Evolutionary conservation across 2,797 vertebrate genomes (phyloP).

Genomic region (Pangasius krempfi): DNA sequence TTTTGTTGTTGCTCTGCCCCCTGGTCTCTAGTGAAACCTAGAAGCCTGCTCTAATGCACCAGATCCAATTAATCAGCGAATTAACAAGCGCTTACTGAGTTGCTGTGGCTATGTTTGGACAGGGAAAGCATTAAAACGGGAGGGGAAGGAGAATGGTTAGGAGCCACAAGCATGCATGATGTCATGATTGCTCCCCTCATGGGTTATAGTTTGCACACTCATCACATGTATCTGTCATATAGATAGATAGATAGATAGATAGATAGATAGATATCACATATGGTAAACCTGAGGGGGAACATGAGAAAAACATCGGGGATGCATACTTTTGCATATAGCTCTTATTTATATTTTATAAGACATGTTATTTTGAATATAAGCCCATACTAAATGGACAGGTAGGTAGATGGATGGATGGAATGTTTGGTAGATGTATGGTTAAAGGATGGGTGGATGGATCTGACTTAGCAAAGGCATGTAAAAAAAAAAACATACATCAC

Average conservation of each 20-base stretch:
- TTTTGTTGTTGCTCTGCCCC: neutral
- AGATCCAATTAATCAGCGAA: neutral
- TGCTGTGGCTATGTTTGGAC: neutral
- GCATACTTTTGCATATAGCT: no score
- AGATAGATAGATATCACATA: neutral
- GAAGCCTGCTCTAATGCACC: neutral
- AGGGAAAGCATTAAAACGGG: neutral
- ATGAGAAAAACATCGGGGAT: no score
- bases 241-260: no score
- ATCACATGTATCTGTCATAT: neutral
- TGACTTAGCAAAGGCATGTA: neutral
- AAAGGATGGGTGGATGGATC: neutral
- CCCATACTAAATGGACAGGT: neutral
- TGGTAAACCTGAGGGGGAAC: no score
- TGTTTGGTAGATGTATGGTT: no score
- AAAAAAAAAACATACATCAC: neutral
- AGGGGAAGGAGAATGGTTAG: neutral
- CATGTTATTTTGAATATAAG: neutral
- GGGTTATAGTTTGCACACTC: neutral
- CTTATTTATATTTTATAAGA: neutral
- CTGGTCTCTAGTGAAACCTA: neutral
- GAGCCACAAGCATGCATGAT: neutral
- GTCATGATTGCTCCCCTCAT: neutral
- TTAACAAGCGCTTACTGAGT: neutral
- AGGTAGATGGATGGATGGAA: neutral